Evolutionary conservation across 2,113 vertebrate genomes (phyloP), one percentile per base, ranked within the genome.

Genomic region (Oreochromis tanganicae): DNA sequence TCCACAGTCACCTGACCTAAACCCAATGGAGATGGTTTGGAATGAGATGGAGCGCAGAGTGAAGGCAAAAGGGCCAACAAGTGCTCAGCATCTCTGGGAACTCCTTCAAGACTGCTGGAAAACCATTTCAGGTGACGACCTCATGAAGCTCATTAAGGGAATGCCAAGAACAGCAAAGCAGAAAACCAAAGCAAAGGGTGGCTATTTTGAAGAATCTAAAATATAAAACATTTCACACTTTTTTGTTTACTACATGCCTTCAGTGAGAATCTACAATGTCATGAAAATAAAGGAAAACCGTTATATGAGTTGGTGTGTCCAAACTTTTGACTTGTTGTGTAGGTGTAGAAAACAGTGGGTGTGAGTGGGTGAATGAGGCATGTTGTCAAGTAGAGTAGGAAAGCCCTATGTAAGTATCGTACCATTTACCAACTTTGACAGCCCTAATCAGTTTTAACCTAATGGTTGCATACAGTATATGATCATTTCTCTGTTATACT

Each of bases 211-310:
- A 34, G 34, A 34, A 61, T 32, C 27, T 32, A 1, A 57, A 29
- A 57, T 57, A 32, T 61, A 32, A 61, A 32, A 32, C 57, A 9
- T 59, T 61, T 61, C 57, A 32, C 57, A 61, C 57, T 61, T 32
- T 5, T 0, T 59, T 59, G 56, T 0, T 59, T 1, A 59, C 1
- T 59, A 32, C 0, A 17, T 32, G 27, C 27, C 27, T 59, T 32
- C 56, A 59, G 27, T 59, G 8, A 32, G 14, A 61, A 32, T 61
- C 57, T 61, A 32, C 57, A 61, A 61, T 61, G 0, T 61, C 0
- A 32, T 59, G 27, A 59, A 17, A 61, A 0, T 32, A 61, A 61
- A 59, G 27, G 27, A 32, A 59, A 59, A 59, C 56, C 27, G 2
- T 17, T 59, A 32, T 32, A 32, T 17, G 57, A 59, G 57, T 32